Evolutionary conservation across 2,888 invertebrate species (phyloP).

Genomic region (Lasioglossum oenotherae): DNA sequence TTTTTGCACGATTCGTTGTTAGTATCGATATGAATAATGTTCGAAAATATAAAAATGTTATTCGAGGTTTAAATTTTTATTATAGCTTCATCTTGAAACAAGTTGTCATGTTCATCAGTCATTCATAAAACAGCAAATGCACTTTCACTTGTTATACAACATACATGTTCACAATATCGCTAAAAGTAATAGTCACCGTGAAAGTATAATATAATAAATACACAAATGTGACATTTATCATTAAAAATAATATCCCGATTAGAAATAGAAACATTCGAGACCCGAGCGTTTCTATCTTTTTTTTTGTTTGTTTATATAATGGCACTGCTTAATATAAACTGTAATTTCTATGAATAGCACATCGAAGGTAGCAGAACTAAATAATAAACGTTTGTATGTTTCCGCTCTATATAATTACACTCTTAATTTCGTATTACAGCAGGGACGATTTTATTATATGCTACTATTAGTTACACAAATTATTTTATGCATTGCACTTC

Average conservation of each 20-base stretch:
- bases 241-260: constrained; percentile 22
- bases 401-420: constrained; percentile 3
- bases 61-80: constrained; percentile 32
- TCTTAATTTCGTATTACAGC: constrained; percentile 3
- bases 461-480: constrained; percentile 13
- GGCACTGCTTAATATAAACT: background rate
- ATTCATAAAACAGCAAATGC: constrained; percentile 31
- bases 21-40: background rate
- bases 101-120: constrained; percentile 2
- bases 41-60: constrained; percentile 22
- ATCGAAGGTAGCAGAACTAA: background rate
- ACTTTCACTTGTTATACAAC: constrained; percentile 16
- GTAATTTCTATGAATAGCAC: constrained; percentile 3
- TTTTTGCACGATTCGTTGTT: background rate
- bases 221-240: background rate
- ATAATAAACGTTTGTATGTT: constrained; percentile 7
- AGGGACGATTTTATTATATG: constrained; percentile 14
- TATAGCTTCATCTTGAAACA: constrained; percentile 18
- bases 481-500: constrained; percentile 16
- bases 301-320: constrained; percentile 6
- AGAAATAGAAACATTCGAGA: constrained; percentile 41
- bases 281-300: constrained; percentile 5
- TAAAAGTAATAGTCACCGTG: constrained; percentile 6
- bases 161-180: constrained; percentile 2
- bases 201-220: constrained; percentile 8